Evolutionary conservation across 2,113 vertebrate genomes (phyloP).

Genomic region (Orycteropus afer): DNA sequence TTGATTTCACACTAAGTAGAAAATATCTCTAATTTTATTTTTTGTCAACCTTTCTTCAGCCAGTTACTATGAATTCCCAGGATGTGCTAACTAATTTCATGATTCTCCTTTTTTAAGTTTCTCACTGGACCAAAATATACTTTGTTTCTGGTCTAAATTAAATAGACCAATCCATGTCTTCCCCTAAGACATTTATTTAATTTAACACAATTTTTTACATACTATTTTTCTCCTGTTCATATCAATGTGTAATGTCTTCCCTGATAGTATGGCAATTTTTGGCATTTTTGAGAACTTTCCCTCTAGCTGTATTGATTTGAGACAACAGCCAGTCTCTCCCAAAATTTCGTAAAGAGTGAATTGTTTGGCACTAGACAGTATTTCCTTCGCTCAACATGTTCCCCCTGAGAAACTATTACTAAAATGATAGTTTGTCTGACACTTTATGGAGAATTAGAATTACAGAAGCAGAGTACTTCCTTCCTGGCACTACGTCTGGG

Average conservation of each 20-base stretch:
- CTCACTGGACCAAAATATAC: not conserved
- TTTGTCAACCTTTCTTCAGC: not conserved
- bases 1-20: not conserved
- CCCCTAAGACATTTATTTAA: not conserved
- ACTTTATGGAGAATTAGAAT: not conserved
- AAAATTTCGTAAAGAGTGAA: not conserved
- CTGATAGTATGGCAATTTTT: too few species aligned
- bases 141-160: not conserved
- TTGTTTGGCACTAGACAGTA: not conserved
- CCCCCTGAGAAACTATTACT: not conserved
- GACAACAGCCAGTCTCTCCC: not conserved
- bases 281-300: not conserved
- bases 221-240: not conserved
- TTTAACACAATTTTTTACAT: not conserved
- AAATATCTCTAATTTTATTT: not conserved
- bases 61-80: not conserved
- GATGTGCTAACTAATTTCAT: not conserved
- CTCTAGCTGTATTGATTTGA: not conserved
- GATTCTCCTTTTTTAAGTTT: conserved; percentile 15
- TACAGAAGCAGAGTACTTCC: not conserved
- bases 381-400: not conserved
- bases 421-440: not conserved
- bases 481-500: not conserved
- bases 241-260: not conserved
- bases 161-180: not conserved